Evolutionary conservation across 1,140 invertebrate genomes (phyloP), one percentile per base, ranked within the genome.

Genomic region (Trichomalopsis sarcophagae): DNA sequence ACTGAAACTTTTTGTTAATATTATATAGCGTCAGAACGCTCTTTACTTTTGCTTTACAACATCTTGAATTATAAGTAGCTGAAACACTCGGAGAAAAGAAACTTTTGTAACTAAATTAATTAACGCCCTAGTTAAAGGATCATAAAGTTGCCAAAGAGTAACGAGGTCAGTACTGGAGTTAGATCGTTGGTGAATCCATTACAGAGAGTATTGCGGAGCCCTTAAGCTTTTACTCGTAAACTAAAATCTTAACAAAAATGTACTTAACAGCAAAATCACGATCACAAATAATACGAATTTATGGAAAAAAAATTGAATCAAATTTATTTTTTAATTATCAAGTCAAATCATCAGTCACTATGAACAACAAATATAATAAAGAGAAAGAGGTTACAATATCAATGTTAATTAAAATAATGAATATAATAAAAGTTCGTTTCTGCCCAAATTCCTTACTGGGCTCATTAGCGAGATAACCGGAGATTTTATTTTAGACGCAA

Each of bases 91-190:
- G 13, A 71, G 68, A 71, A 71, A 71, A 71, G 30, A 71, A 71
- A 62, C 55, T 62, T 71, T 21, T 6, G 30, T 71, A 33, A 71
- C 30, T 71, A 71, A 71, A 71, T 71, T 71, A 71, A 71, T 71
- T 71, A 71, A 71, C 23, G 68, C 17, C 21, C 10, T 71, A 71
- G 10, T 71, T 71, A 71, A 33, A 71, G 68, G 27, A 71, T 71
- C 68, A 71, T 71, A 71, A 71, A 71, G 68, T 71, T 71, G 68
- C 30, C 68, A 71, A 71, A 71, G 27, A 71, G 68, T 30, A 66
- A 66, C 14, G 68, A 33, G 68, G 68, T 71, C 68, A 71, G 17
- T 71, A 33, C 17, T 71, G 68, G 5, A 71, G 68, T 30, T 71
- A 33, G 23, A 71, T 27, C 68, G 68, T 33, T 71, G 27, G 27